These are phyloP conservation scores for Drosophila pruinosa DNA, from an alignment of 1,140 invertebrate genomes.

Conservation along the genomic window DNA sequence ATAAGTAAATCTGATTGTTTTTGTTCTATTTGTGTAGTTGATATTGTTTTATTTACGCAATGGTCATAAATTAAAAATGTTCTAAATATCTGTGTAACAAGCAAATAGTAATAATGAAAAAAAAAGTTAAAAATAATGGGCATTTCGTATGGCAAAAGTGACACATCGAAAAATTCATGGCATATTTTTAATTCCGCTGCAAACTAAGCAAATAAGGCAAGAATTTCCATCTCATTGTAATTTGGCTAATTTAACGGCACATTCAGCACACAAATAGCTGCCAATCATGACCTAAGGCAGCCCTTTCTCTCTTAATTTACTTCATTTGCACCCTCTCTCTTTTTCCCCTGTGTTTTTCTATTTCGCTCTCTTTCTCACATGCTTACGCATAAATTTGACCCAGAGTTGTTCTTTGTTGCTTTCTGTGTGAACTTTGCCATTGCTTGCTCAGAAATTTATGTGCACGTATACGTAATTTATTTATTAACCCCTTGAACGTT, in stretches of 20 bases:
- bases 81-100: neutral
- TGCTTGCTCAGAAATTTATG: conserved; percentile 67
- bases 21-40: neutral
- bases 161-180: conserved; percentile 37
- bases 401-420: conserved; percentile 27
- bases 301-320: conserved; percentile 24
- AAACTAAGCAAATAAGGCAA: conserved; percentile 5
- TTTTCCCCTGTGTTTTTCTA: neutral
- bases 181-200: neutral
- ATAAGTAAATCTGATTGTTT: neutral
- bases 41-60: neutral
- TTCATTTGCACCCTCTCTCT: conserved; percentile 1
- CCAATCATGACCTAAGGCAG: conserved; percentile 45
- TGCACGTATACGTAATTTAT: conserved; percentile 80
- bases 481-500: conserved; percentile 76
- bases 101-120: neutral
- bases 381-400: conserved; percentile 51
- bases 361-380: neutral
- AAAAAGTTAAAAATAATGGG: conserved; percentile 5
- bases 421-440: conserved; percentile 65
- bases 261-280: conserved; percentile 69
- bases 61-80: conserved; percentile 14
- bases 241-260: conserved; percentile 71
- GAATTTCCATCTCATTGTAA: conserved; percentile 37
- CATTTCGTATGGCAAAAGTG: neutral